Base-by-base conservation (phyloP, 2,888 invertebrate genomes). In the Drosophila melanosoma region DNA sequence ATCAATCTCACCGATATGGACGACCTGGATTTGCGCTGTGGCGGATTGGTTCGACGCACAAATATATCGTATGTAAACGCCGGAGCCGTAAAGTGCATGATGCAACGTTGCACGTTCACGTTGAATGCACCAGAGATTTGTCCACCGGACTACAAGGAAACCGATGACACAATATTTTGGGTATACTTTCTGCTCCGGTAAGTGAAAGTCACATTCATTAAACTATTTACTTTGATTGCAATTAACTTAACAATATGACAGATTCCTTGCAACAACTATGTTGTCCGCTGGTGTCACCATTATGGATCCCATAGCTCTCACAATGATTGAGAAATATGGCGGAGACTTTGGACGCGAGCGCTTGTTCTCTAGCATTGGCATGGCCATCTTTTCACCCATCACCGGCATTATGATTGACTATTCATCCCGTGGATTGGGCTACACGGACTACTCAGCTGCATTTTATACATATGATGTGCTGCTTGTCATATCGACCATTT, bases 401-500 rank as follows among this genome's bases (percentile, higher is more conserved):
- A 96, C 96, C 1, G 97, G 97, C 81, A 94, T 96, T 86, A 94
- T 97, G 87, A 96, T 97, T 91, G 97, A 97, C 94, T 95, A 93
- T 66, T 90, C 85, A 4, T 93, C 93, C 3, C 81, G 91, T 17
- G 93, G 93, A 91, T 86, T 95, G 94, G 97, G 96, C 80, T 96
- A 96, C 92, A 96, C 96, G 1, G 97, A 97, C 92, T 97, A 97
- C 93, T 96, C 97, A 61, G 96, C 97, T n/a, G 97, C 97, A n/a
- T 97, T 97, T 92, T 97, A 97, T 91, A 92, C 92, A 0, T 97
- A 97, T 87, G 97, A 97, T 89, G 94, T 95, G 54, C 93, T 97
- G 45, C 94, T 97, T 76, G 93, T 96, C 17, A 94, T 97, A 88
- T 96, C 97, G 33, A 95, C 96, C 1, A 91, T 96, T 60, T 95